Conservation (phyloP, 2,888 invertebrate genomes). For the Conops quadrifasciatus region DNA sequence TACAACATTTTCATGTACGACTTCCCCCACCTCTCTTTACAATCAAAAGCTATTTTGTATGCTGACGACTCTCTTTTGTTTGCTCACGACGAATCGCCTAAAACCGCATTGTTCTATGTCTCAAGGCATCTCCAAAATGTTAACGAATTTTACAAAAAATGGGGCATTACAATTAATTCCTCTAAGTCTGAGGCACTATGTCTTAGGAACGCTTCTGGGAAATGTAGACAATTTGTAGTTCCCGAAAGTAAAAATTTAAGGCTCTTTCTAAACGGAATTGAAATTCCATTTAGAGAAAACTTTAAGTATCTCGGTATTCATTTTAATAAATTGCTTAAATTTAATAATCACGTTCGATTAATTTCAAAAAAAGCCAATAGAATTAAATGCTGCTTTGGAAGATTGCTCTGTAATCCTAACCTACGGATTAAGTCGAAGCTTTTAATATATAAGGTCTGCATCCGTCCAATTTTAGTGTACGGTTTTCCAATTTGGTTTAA, state of each 20-base stretch:
- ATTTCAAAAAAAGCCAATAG: not conserved
- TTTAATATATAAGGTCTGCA: too few relatives aligned
- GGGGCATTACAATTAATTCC: conserved; percentile 35
- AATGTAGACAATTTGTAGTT: conserved; percentile 15
- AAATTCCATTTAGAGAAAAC: conserved; percentile 2
- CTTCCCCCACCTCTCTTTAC: conserved; percentile 34
- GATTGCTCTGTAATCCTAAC: too few relatives aligned
- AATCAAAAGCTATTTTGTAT: conserved; percentile 33
- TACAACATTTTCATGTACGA: conserved; percentile 38
- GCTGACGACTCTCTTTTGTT: conserved; percentile 36
- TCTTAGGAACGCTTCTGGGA: conserved; percentile 33
- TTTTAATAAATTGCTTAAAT: conserved; percentile 17
- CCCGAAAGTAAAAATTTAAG: conserved; percentile 28
- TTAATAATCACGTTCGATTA: not conserved
- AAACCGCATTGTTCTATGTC: not conserved
- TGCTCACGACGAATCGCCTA: conserved; percentile 10
- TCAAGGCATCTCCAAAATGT: conserved; percentile 10
- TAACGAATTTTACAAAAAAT: conserved; percentile 26
- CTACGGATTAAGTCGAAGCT: too few relatives aligned
- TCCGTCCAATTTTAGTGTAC: too few relatives aligned
- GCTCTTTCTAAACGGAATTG: not conserved
- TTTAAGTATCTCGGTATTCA: conserved; percentile 31
- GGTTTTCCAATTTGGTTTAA: too few relatives aligned
- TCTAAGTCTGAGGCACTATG: conserved; percentile 31
- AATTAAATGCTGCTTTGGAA: too few relatives aligned